These are phyloP conservation scores for Pelecanoides urinatrix DNA, from an alignment of 2,113 vertebrate species.

Conservation along the genomic window DNA sequence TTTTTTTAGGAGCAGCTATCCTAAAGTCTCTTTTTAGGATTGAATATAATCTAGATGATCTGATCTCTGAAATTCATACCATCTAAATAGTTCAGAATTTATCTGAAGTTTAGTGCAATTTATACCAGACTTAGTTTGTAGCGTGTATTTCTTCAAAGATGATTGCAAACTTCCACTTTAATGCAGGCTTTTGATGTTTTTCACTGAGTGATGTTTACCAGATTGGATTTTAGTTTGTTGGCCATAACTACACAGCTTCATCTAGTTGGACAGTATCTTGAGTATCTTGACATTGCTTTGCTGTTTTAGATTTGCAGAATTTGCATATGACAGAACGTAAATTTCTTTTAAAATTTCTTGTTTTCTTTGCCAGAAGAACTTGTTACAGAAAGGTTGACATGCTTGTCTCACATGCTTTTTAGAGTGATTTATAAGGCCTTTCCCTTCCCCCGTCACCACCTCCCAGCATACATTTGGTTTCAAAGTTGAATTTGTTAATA, in stretches of 20 bases:
- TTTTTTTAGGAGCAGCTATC: neutral
- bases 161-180: neutral
- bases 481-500: neutral
- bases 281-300: neutral
- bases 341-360: neutral
- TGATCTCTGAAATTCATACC: neutral
- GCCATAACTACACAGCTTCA: neutral
- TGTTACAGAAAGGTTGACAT: neutral
- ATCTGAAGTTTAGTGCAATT: neutral
- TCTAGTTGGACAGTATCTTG: neutral
- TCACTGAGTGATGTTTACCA: neutral
- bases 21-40: neutral
- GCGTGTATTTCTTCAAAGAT: neutral
- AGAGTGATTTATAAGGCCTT: neutral
- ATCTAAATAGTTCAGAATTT: neutral
- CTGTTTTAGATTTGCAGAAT: neutral
- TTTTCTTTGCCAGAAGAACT: neutral
- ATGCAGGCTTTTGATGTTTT: neutral
- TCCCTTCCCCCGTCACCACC: neutral
- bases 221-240: neutral
- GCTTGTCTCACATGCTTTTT: neutral
- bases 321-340: neutral
- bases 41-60: neutral
- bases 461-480: neutral
- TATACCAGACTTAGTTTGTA: neutral